A percentile compares a stretch with the other conserved stretches of the same genome.
Conservation (phyloP, 2,113 vertebrate genomes). For the Etia nguti region DNA sequence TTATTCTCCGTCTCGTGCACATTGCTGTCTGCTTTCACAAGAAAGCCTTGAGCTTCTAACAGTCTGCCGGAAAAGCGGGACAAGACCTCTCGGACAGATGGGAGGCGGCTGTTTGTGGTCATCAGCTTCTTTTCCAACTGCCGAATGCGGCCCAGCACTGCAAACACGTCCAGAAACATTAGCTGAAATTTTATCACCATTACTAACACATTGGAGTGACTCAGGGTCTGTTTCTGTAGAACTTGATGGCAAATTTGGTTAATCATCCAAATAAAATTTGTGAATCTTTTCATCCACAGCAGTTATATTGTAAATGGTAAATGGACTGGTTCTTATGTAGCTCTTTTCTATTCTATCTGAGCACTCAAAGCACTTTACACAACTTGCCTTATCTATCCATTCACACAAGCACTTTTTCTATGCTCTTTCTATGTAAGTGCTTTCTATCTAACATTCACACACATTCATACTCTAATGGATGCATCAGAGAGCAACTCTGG, state of each 20-base stretch:
- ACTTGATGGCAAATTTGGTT: background rate
- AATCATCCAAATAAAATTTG: background rate
- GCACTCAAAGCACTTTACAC: background rate
- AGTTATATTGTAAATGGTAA: background rate
- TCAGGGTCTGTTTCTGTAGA: background rate
- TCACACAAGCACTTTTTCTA: too few species aligned
- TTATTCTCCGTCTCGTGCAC: conserved; percentile 68
- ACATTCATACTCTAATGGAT: too few species aligned
- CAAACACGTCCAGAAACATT: background rate
- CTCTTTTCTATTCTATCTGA: background rate
- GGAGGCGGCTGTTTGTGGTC: conserved; percentile 75
- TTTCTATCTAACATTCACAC: too few species aligned
- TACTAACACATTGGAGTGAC: background rate
- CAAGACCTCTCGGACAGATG: conserved; percentile 75
- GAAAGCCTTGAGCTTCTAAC: conserved; percentile 72
- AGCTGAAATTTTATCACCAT: background rate
- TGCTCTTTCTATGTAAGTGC: too few species aligned
- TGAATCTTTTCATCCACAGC: background rate
- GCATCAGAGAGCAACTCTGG: too few species aligned
- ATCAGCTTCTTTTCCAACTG: conserved; percentile 79
- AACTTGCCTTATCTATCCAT: too few species aligned
- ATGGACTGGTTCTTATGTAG: background rate
- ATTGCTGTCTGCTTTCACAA: conserved; percentile 68
- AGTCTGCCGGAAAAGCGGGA: conserved; percentile 74
- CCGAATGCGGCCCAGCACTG: conserved; percentile 69